phyloP scores from a whole-genome alignment of 2,888 invertebrate species.

The Sabellastarte sp. region DNA sequence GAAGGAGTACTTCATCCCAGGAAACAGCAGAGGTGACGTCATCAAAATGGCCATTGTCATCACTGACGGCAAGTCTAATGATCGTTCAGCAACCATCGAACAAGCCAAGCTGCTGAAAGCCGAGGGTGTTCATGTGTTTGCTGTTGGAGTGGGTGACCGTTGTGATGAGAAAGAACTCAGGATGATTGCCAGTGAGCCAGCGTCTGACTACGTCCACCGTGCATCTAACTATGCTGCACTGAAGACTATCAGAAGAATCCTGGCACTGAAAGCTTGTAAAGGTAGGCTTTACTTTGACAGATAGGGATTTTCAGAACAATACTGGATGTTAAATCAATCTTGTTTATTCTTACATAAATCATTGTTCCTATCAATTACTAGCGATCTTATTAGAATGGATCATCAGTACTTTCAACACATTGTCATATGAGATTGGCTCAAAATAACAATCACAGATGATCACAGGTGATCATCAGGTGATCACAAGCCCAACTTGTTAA shows the following conservation, averaged over 20 bases:
- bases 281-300: neutral
- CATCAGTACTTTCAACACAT: no score
- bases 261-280: constrained; percentile 26
- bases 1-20: constrained; percentile 6
- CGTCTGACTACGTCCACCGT: constrained; percentile 41
- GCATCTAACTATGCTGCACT: constrained; percentile 44
- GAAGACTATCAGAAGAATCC: constrained; percentile 40
- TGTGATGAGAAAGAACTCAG: constrained; percentile 40
- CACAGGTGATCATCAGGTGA: no score
- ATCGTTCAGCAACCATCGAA: constrained; percentile 27
- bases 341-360: no score
- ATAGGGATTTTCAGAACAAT: neutral
- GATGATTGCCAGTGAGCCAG: constrained; percentile 44
- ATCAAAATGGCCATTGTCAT: constrained; percentile 43
- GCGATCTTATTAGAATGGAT: no score
- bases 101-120: constrained; percentile 35
- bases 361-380: no score
- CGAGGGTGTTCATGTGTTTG: constrained; percentile 46
- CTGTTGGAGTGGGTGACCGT: constrained; percentile 49
- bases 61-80: constrained; percentile 48
- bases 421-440: no score
- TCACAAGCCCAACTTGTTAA: no score
- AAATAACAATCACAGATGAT: no score
- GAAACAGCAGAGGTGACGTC: constrained; percentile 19
- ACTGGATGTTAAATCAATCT: no score